These are phyloP conservation scores for Boleophthalmus pectinirostris DNA, from an alignment of 2,113 vertebrate genomes.

Conservation along the genomic window DNA sequence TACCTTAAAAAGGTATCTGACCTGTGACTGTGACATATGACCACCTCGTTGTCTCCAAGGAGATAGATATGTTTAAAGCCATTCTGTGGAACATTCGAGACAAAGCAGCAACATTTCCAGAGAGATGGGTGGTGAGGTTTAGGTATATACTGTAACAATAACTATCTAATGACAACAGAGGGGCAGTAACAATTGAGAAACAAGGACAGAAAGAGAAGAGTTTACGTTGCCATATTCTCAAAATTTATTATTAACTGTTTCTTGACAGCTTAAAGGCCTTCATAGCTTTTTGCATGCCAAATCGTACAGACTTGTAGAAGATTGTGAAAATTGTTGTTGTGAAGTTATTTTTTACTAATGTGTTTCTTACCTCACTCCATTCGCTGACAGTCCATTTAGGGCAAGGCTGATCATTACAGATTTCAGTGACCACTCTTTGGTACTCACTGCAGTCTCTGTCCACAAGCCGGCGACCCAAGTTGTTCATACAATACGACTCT, in stretches of 20 bases:
- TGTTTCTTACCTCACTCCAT: constrained; percentile 89
- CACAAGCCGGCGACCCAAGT: constrained; percentile 83
- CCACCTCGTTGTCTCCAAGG: too few species aligned
- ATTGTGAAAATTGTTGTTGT: background rate
- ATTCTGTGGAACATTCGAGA: too few species aligned
- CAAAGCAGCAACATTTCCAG: too few species aligned
- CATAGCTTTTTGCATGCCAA: background rate
- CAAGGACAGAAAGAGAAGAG: too few species aligned
- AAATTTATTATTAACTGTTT: too few species aligned
- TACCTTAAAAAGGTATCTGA: too few species aligned
- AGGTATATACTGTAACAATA: too few species aligned
- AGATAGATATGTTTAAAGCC: too few species aligned
- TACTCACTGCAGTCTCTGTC: constrained; percentile 84
- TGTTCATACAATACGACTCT: constrained; percentile 90
- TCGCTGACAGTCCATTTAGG: constrained; percentile 87
- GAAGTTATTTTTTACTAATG: background rate
- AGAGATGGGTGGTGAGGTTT: too few species aligned
- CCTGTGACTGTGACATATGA: too few species aligned
- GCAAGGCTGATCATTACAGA: constrained; percentile 86
- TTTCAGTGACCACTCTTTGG: constrained; percentile 75
- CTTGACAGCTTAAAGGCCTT: background rate
- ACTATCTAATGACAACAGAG: background rate
- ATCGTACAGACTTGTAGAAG: background rate
- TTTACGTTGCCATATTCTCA: too few species aligned
- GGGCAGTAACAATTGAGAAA: too few species aligned